Percentiles rank a stretch among this genome's conserved stretches.
Evolutionary conservation across 2,113 vertebrate species (phyloP).

Genomic region (human): GRCh38 chr16:11097001-11097500

Average conservation of each 20-base stretch:
- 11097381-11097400: slow-evolving; percentile 60
- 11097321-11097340: neutral
- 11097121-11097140: neutral
- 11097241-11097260: neutral
- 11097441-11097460: slow-evolving; percentile 64
- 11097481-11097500: slow-evolving; percentile 56
- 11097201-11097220: neutral
- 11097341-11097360: neutral
- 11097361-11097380: neutral
- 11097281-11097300: neutral
- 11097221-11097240: neutral
- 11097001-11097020: neutral
- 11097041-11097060: neutral
- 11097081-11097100: neutral
- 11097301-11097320: neutral
- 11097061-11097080: neutral
- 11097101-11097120: neutral
- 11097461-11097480: slow-evolving; percentile 61
- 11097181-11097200: neutral
- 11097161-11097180: neutral
- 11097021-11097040: neutral
- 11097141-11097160: neutral
- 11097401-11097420: slow-evolving; percentile 68
- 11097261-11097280: neutral
- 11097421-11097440: slow-evolving; percentile 72